Base-by-base conservation (phyloP, 2,888 invertebrate species). In the Creontiades dilutus region DNA sequence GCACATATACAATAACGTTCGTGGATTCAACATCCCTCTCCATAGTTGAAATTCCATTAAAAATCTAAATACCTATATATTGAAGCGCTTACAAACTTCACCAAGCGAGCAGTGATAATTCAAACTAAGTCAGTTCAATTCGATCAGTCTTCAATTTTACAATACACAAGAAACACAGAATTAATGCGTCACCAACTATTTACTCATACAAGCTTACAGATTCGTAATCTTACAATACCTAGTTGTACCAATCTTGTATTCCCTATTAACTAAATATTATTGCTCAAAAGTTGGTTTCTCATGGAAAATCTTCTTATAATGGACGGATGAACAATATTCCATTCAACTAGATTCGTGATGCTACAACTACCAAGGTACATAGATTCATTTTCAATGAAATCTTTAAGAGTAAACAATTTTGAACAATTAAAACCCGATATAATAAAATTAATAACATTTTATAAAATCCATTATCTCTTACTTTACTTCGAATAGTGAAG, bases 81-180 rank as follows among this genome's bases (percentile, higher is more conserved):
- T 76, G 28, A 76, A 9, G 76, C 37, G 4, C 27, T 28, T 28
- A 37, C 76, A 2, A 28, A 3, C n/a, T 76, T 76, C 46, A 28
- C 46, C 12, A 7, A 76, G 76, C 16, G 16, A 78, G 78, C 12
- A 46, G 16, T 14, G n/a, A 78, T 78, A 47, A 37, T 37, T 11
- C 78, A 78, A 78, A 37, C 7, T 47, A 9, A 78, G 37, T 78
- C 78, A 78, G 78, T 78, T 78, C 78, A 46, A 28, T 78, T 78
- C 46, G 37, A 78, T 78, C 78, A 78, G 78, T 78, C 78, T 78
- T 78, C 16, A 47, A 78, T n/a, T 78, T 47, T 46, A 78, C 47
- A n/a, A 23, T 28, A 78, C 78, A 78, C n/a, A 28, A 9, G 47
- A 46, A 68, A 19, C 16, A 16, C 12, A 27, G 2, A 19, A 61